Conservation (phyloP, 2,888 invertebrate genomes). For the Strigamia crassipes region DNA sequence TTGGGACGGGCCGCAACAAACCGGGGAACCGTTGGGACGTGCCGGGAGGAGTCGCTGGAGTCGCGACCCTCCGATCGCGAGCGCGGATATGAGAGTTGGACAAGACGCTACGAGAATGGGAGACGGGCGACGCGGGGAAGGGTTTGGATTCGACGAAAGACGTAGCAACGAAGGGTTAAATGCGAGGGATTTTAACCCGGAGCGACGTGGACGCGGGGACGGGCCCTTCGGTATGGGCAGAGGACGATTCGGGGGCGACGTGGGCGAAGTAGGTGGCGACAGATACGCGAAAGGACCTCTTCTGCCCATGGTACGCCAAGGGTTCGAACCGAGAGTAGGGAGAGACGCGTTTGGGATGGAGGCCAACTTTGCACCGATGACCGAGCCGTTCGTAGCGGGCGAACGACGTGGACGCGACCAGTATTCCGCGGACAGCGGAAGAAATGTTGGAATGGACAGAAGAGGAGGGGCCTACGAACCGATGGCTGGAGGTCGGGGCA, state of each 20-base stretch:
- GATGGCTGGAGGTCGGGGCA: neutral
- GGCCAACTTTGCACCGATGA: neutral
- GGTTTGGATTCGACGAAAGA: slow-evolving; percentile 16
- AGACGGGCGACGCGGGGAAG: neutral
- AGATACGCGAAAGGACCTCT: neutral
- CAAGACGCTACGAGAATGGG: neutral
- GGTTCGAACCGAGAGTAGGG: neutral
- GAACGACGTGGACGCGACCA: neutral
- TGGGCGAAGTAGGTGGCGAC: neutral
- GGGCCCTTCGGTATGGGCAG: neutral
- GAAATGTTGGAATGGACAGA: neutral
- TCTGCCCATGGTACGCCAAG: neutral
- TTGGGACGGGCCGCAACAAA: neutral
- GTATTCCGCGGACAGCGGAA: neutral
- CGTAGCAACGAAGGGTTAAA: neutral
- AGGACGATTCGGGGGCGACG: neutral
- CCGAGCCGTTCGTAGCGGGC: neutral
- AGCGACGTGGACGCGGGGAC: slow-evolving; percentile 13
- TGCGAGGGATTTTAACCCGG: neutral
- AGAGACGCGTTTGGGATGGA: neutral
- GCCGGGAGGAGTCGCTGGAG: neutral
- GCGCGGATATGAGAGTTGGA: neutral
- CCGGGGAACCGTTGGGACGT: neutral
- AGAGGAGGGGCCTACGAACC: neutral
- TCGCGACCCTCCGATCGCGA: neutral